Evolutionary conservation across 2,797 vertebrate species (phyloP).

Genomic region (Cossypha niveicapilla): DNA sequence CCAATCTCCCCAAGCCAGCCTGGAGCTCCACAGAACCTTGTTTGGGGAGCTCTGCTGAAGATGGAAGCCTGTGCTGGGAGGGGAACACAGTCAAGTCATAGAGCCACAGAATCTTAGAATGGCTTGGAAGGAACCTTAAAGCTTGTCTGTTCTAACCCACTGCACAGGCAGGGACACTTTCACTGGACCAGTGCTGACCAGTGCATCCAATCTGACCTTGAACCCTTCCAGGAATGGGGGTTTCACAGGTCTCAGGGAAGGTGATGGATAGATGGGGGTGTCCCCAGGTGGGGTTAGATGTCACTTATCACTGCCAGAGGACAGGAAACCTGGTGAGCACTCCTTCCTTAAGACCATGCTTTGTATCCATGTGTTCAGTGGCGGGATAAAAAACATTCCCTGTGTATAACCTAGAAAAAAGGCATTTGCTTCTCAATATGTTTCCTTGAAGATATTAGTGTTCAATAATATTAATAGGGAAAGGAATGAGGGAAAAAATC

Average conservation of each 20-base stretch:
- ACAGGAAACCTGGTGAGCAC: background rate
- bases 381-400: background rate
- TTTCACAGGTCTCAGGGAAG: background rate
- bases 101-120: background rate
- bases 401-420: background rate
- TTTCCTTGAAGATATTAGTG: background rate
- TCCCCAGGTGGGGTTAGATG: background rate
- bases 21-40: fast-evolving
- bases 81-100: fast-evolving
- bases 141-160: background rate
- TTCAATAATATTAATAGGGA: background rate
- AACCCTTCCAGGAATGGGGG: background rate
- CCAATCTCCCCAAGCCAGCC: background rate
- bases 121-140: background rate
- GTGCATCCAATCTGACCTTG: background rate
- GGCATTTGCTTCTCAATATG: background rate
- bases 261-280: background rate
- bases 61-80: background rate
- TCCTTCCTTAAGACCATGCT: background rate
- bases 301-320: background rate
- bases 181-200: background rate
- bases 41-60: background rate
- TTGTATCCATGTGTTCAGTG: background rate
- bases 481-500: background rate
- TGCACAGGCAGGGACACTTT: background rate